Base-by-base conservation (phyloP, 2,113 vertebrate species). In the Chionomys nivalis region DNA sequence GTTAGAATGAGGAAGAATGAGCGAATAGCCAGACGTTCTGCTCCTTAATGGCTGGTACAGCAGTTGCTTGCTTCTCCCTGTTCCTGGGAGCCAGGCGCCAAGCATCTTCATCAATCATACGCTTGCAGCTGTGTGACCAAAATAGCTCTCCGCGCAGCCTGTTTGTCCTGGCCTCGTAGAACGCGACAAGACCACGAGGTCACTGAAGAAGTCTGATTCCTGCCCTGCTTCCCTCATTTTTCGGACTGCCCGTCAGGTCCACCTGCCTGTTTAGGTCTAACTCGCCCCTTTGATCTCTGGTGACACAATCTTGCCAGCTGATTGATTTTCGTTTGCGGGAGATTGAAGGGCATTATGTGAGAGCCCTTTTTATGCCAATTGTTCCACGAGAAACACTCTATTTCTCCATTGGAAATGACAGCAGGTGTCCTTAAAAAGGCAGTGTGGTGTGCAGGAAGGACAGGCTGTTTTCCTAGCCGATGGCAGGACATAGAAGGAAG, bases 121-220 rank as follows among this genome's bases (percentile, higher is more conserved):
- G 70, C 63, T 79, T 96, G 95, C 96, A 94, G 92, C 93, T 87
- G 55, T 72, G 77, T 9, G 92, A 76, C 93, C 86, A 23, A 92
- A 96, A 94, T 61, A 95, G 95, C 63, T 24, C 83, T 17, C 3
- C 52, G 14, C 36, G 19, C 36, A 36, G 89, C 79, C 90, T 93
- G 95, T 94, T n/a, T 61, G 33, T 95, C 94, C 90, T 68, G 85
- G 92, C 49, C 52, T 85, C 1, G 0, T 9, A 58, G 68, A 33
- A 39, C 14, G 6, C 1, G 31, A 52, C 61, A 11, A 14, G 89
- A 58, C 87, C 36, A 0, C 0, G 6, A 85, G 70, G 83, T 44
- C 89, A 13, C 17, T 7, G 31, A 81, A 81, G 87, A 79, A 28
- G 44, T 2, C 58, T 2, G 77, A 42, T 26, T 52, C 79, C 75